Percentiles rank a stretch among this genome's conserved stretches.
Conservation (phyloP, 2,888 invertebrate species). For the Leptinotarsa peninsularis region DNA sequence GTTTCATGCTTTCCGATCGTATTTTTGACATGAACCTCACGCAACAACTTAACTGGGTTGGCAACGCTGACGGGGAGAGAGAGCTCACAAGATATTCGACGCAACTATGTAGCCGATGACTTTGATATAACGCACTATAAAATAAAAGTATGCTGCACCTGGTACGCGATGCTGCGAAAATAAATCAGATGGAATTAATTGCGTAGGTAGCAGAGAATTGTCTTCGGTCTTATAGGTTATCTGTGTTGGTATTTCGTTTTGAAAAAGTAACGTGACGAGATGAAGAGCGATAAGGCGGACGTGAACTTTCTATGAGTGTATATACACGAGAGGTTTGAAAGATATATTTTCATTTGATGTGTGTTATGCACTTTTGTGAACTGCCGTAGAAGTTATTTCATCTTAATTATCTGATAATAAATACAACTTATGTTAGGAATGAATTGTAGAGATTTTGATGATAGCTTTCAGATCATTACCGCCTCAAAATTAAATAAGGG, state of each 20-base stretch:
- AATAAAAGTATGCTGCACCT: constrained; percentile 30
- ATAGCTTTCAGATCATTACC: no score
- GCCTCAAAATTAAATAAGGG: no score
- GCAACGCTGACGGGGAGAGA: not conserved
- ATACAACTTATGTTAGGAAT: no score
- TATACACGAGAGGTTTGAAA: no score
- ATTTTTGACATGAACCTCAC: no score
- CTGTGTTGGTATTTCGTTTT: constrained; percentile 15
- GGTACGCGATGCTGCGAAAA: constrained; percentile 24
- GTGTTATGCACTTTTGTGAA: not conserved
- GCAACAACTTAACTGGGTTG: not conserved
- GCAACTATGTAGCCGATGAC: constrained; percentile 25
- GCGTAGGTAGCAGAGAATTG: constrained; percentile 26
- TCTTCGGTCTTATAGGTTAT: constrained; percentile 14
- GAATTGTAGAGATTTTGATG: no score
- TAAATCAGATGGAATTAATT: constrained; percentile 29
- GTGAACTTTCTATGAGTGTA: not conserved
- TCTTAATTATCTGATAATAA: no score
- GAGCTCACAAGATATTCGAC: not conserved
- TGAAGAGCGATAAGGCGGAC: not conserved
- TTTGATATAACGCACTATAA: constrained; percentile 24
- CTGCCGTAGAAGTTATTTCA: no score
- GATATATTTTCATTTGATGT: not conserved
- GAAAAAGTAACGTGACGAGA: not conserved
- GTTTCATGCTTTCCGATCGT: no score